Conservation (phyloP, 2,113 vertebrate genomes). For the Catagonus wagneri region DNA sequence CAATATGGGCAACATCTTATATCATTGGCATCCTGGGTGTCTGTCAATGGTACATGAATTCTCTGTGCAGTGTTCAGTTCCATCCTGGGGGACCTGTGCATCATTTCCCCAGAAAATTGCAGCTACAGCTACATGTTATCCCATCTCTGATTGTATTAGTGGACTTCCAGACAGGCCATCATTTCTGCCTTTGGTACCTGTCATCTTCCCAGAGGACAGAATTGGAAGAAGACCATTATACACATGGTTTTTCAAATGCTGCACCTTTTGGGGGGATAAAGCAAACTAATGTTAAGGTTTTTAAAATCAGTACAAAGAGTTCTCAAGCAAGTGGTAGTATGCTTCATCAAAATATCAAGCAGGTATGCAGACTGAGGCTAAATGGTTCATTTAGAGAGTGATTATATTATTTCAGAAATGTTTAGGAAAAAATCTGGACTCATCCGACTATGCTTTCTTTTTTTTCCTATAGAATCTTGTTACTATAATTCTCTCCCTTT, state of each 20-base stretch:
- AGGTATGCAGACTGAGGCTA: background rate
- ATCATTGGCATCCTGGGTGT: background rate
- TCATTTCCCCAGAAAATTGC: background rate
- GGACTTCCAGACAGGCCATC: background rate
- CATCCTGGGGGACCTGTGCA: background rate
- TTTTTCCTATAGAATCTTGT: conserved; percentile 23
- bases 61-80: background rate
- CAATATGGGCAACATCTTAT: background rate
- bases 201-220: background rate
- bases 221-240: background rate
- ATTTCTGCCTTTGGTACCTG: background rate
- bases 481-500: background rate
- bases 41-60: background rate
- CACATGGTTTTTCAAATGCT: background rate
- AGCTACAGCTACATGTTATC: background rate
- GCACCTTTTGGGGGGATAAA: background rate
- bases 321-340: background rate
- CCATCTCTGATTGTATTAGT: background rate
- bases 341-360: conserved; percentile 21
- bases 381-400: background rate
- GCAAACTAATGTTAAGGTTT: background rate
- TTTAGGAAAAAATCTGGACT: background rate
- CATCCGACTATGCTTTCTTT: background rate
- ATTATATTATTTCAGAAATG: conserved; percentile 24
- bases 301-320: conserved; percentile 5